A percentile compares a stretch with the other conserved stretches of the same genome.
Evolutionary conservation across 2,888 invertebrate species (phyloP).

Genomic region (Eubasilissa splendida): DNA sequence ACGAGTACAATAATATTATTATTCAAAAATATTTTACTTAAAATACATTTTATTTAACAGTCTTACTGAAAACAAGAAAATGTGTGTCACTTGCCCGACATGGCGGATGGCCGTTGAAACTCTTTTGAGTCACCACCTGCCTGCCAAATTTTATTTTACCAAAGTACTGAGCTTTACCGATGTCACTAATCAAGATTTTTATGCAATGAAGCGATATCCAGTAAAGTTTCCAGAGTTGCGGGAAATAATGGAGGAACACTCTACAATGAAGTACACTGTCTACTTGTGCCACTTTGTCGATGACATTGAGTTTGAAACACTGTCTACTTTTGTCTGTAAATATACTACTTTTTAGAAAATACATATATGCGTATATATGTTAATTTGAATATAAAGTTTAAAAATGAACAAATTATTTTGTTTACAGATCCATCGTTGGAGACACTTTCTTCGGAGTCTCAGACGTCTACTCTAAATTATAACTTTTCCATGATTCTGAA

Average conservation of each 20-base stretch:
- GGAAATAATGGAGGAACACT: slow-evolving; percentile 19
- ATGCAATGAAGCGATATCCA: slow-evolving; percentile 38
- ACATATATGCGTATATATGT: background rate
- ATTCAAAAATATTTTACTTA: slow-evolving; percentile 6
- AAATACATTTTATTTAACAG: slow-evolving; percentile 28
- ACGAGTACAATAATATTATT: background rate
- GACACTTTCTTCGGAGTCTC: background rate
- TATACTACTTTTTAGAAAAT: background rate
- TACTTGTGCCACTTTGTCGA: slow-evolving; percentile 39
- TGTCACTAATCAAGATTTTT: slow-evolving; percentile 65
- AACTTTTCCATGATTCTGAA: slow-evolving; percentile 10
- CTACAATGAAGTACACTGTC: slow-evolving; percentile 22
- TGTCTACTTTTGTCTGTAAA: slow-evolving; percentile 2
- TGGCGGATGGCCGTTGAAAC: slow-evolving; percentile 77
- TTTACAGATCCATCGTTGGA: background rate
- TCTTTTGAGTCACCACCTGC: slow-evolving; percentile 74
- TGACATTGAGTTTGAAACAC: slow-evolving; percentile 3
- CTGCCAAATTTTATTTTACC: slow-evolving; percentile 77
- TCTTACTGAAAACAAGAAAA: slow-evolving; percentile 60
- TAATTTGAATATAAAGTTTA: background rate
- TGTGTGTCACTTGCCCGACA: slow-evolving; percentile 67
- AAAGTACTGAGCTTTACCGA: slow-evolving; percentile 76
- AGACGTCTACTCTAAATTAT: background rate
- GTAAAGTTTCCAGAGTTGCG: slow-evolving; percentile 34
- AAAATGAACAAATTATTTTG: background rate